Conservation (phyloP, 2,797 vertebrate species). For the Helarctos malayanus region DNA sequence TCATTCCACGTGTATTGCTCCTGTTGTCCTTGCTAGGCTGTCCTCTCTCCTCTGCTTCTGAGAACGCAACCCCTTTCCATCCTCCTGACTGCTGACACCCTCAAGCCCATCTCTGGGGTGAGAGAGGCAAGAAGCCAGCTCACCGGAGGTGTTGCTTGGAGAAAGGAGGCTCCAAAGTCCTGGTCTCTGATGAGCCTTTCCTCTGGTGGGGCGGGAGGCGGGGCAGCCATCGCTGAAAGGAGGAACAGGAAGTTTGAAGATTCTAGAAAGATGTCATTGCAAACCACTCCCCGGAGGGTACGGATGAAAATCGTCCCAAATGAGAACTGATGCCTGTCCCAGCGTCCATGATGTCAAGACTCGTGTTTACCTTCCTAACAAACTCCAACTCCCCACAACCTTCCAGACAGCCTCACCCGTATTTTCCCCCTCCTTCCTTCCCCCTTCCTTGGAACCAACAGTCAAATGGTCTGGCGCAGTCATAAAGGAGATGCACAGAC, state of each 20-base stretch:
- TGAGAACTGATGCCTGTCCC: neutral
- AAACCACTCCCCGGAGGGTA: neutral
- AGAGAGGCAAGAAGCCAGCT: neutral
- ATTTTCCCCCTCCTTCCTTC: neutral
- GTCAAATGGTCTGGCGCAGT: neutral
- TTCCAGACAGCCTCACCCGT: neutral
- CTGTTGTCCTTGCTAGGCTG: neutral
- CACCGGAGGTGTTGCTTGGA: conserved; percentile 72
- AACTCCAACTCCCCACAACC: neutral
- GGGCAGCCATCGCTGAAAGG: conserved; percentile 47
- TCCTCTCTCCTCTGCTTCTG: neutral
- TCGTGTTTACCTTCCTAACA: neutral
- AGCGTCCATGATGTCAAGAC: neutral
- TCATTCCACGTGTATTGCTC: neutral
- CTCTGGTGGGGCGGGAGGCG: neutral
- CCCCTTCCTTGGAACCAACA: conserved; percentile 2
- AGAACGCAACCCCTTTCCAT: neutral
- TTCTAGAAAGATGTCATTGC: neutral
- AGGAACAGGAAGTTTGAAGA: conserved; percentile 49
- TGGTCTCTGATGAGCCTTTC: conserved; percentile 66
- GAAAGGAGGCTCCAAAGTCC: conserved; percentile 40
- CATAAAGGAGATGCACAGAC: neutral
- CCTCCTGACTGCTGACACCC: neutral
- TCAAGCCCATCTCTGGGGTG: too few species aligned
- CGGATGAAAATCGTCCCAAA: neutral